Evolutionary conservation across 2,113 vertebrate genomes (phyloP), one percentile per base, ranked within the genome.

Genomic region (Chamaea fasciata): DNA sequence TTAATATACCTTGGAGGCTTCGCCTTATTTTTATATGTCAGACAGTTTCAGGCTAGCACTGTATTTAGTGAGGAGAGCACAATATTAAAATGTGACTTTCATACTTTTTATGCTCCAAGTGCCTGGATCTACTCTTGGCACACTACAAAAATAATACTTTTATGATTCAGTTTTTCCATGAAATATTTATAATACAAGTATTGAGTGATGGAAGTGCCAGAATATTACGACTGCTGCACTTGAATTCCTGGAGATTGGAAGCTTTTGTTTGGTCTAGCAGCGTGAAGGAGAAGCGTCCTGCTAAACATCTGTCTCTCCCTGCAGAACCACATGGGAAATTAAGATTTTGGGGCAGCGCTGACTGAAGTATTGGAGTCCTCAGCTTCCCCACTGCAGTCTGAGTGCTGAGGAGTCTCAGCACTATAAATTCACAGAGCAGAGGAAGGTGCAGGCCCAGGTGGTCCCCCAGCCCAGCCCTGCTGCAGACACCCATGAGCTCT

Each of bases 81-180:
- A 89, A 89, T 94, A 96, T 96, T 93, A 94, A 97, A 96, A 95
- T 95, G 88, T 94, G 95, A 95, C 90, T 96, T 96, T 96, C 92
- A 94, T 94, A 96, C 85, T 84, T 94, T 93, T 87, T 94, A 93
- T 71, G 85, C 85, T 96, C 73, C 95, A 67, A 96, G 79, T 90
- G 92, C 90, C 88, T 96, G 93, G 93, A 96, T 96, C 86, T 89
- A n/a, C 90, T 96, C 90, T 89, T 97, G 95, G 90, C 95, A 95
- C 83, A 35, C 95, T 84, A 82, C 92, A 94, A 90, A 97, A 96
- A 97, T 94, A 96, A 96, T 87, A 95, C 76, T 93, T 96, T 92
- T 83, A 90, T 89, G 88, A 96, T 75, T 88, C 80, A 64, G 62
- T 92, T 94, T 97, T 97, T 95, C 95, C 95, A 89, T 93, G 71